A percentile compares a stretch with the other conserved stretches of the same genome.
Conservation (phyloP, 2,888 invertebrate genomes). For the Diadegma fenestrale region DNA sequence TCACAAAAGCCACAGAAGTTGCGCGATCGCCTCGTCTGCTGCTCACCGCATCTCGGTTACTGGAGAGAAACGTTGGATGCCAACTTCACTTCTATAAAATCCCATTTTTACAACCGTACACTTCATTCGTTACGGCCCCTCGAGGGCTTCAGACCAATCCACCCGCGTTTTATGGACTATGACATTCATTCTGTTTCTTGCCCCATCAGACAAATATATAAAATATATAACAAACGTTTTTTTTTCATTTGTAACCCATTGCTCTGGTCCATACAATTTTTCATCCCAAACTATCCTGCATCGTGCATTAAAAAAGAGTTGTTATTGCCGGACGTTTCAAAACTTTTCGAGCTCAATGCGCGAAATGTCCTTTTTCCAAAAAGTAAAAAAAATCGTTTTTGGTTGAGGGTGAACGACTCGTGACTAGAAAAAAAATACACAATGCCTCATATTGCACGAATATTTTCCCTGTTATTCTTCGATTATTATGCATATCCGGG, state of each 20-base stretch:
- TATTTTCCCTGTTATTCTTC: too few species aligned
- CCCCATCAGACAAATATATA: background rate
- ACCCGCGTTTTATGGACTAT: slow-evolving; percentile 75
- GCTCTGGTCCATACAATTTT: background rate
- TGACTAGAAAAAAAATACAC: too few species aligned
- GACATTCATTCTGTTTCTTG: slow-evolving; percentile 29
- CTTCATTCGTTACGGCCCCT: slow-evolving; percentile 78
- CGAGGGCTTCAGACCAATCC: slow-evolving; percentile 71
- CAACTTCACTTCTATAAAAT: slow-evolving; percentile 77
- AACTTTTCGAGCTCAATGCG: background rate
- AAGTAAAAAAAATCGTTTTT: background rate
- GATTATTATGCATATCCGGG: too few species aligned
- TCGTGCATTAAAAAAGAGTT: slow-evolving; percentile 25
- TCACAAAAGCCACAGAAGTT: slow-evolving; percentile 20
- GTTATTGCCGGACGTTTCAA: background rate
- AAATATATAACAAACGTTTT: background rate
- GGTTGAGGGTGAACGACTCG: too few species aligned
- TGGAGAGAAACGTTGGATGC: slow-evolving; percentile 74
- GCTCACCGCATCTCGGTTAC: slow-evolving; percentile 74
- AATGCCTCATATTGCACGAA: too few species aligned
- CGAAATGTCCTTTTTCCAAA: background rate
- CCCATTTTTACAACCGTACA: slow-evolving; percentile 79
- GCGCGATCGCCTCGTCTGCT: slow-evolving; percentile 41
- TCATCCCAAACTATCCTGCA: slow-evolving; percentile 11
- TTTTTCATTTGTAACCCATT: slow-evolving; percentile 24